These are phyloP conservation scores for Calephelis perditalis DNA, from an alignment of 2,888 invertebrate species.

Conservation along the genomic window DNA sequence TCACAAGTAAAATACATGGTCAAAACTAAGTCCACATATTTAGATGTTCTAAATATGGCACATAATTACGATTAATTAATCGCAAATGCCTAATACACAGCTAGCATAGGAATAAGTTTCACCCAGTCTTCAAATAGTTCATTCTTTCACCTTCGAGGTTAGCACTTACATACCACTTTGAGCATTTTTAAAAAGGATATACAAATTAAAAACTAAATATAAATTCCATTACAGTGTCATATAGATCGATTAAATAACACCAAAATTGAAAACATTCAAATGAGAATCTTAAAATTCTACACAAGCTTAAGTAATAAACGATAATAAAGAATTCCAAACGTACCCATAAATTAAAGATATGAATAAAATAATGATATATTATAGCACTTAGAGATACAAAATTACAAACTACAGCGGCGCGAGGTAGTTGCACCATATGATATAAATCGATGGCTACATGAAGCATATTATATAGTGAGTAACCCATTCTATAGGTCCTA, in stretches of 20 bases:
- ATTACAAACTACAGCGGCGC: conserved; percentile 27
- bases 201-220: conserved; percentile 19
- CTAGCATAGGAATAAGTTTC: conserved; percentile 16
- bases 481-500: background rate
- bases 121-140: conserved; percentile 9
- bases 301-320: conserved; percentile 61
- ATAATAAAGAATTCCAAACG: conserved; percentile 51
- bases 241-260: conserved; percentile 53
- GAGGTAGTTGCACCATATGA: conserved; percentile 22
- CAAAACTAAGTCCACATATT: conserved; percentile 26
- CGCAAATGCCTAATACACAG: background rate
- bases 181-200: conserved; percentile 18
- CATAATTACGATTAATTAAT: conserved; percentile 12
- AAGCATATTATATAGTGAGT: conserved; percentile 7
- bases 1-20: conserved; percentile 15
- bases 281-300: conserved; percentile 58
- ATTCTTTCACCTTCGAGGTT: conserved; percentile 5
- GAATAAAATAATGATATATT: conserved; percentile 39
- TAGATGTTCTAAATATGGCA: conserved; percentile 35
- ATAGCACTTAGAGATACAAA: conserved; percentile 33
- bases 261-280: conserved; percentile 57
- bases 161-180: conserved; percentile 17
- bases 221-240: conserved; percentile 53
- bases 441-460: conserved; percentile 18
- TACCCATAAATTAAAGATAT: conserved; percentile 56